Percentiles rank a stretch among this genome's conserved stretches.
Conservation (phyloP, 2,113 vertebrate species). For the Callipepla californica region DNA sequence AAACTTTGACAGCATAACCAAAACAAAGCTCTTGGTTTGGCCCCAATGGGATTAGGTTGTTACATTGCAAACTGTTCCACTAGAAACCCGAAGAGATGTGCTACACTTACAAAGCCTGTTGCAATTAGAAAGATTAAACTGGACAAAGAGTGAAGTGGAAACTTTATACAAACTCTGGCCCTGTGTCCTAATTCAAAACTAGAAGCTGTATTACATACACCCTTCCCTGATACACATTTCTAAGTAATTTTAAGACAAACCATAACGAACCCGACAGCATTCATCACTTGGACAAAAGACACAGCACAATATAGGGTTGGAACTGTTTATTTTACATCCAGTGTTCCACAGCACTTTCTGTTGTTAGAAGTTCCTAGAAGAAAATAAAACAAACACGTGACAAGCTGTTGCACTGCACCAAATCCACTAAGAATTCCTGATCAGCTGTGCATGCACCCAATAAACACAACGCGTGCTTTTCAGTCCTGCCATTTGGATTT, state of each 20-base stretch:
- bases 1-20: not conserved
- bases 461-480: not conserved
- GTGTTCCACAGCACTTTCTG: conserved; percentile 38
- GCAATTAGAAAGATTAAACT: not conserved
- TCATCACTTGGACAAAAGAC: conserved; percentile 18
- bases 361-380: conserved; percentile 83
- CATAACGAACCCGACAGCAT: not conserved
- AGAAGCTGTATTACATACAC: not conserved
- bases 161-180: not conserved
- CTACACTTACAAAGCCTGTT: not conserved
- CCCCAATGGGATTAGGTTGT: not conserved
- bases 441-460: not conserved
- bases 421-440: not conserved
- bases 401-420: not conserved
- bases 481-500: not conserved
- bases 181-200: not conserved
- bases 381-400: conserved; percentile 38
- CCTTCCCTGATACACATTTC: not conserved
- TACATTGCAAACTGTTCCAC: not conserved
- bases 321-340: conserved; percentile 81
- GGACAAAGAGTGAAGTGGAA: not conserved
- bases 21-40: not conserved
- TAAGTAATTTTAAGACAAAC: not conserved
- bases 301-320: not conserved
- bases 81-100: not conserved